Conservation (phyloP, 2,113 vertebrate species). For the Halichoeres trimaculatus region DNA sequence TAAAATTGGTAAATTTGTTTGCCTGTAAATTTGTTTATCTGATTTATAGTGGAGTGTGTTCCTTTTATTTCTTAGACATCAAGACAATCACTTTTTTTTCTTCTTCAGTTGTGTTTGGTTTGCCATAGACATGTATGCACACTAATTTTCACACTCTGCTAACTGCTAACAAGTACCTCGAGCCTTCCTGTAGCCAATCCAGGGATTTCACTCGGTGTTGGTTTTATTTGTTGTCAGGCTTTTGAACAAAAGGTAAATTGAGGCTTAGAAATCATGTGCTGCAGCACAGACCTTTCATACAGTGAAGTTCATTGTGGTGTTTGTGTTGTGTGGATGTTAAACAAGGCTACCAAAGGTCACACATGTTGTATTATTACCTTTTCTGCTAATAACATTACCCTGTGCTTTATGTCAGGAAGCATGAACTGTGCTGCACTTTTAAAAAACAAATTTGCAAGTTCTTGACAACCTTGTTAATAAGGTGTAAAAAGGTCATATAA, state of each 20-base stretch:
- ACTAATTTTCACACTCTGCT: slow-evolving; percentile 5
- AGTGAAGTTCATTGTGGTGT: slow-evolving; percentile 15
- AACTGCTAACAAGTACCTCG: slow-evolving; percentile 23
- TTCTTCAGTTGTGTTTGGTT: slow-evolving; percentile 1
- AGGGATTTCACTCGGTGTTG: neutral
- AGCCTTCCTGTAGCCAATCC: neutral
- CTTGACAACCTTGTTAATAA: slow-evolving; percentile 75
- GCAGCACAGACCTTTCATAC: neutral
- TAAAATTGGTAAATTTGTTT: neutral
- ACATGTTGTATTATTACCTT: neutral
- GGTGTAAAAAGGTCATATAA: slow-evolving; percentile 72
- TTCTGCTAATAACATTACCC: slow-evolving; percentile 11
- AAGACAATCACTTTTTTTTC: neutral
- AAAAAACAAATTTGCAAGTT: slow-evolving; percentile 45
- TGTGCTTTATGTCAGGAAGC: slow-evolving; percentile 28
- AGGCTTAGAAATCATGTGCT: neutral
- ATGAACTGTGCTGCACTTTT: slow-evolving; percentile 11
- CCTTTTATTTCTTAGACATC: neutral
- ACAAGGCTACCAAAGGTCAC: slow-evolving; percentile 32
- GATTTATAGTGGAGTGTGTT: neutral
- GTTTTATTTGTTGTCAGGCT: neutral
- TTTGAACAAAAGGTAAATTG: neutral
- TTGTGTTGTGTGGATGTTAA: slow-evolving; percentile 34
- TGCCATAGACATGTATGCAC: neutral
- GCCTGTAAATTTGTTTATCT: neutral